phyloP scores from a whole-genome alignment of 64 coral and sea anemone species.

The Hydrozoanthus tunicans region DNA sequence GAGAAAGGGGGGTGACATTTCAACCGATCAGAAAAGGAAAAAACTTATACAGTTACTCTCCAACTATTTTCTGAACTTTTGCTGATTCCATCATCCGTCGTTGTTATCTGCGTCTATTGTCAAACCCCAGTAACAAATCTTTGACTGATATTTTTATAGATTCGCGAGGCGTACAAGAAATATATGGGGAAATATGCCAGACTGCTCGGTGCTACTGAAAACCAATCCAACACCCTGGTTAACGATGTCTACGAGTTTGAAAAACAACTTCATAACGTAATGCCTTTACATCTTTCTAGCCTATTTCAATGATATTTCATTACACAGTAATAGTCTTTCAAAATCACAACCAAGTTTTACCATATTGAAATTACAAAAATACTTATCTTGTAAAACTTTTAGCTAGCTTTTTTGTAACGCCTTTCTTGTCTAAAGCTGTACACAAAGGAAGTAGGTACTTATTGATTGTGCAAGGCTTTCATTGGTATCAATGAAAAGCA shows the following conservation, averaged over 20 bases:
- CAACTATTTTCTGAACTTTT: neutral
- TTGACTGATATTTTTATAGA: neutral
- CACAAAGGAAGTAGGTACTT: too few relatives aligned
- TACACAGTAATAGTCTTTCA: neutral
- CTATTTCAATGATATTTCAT: neutral
- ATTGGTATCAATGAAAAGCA: too few relatives aligned
- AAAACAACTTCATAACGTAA: conserved; percentile 41
- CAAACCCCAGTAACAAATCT: neutral
- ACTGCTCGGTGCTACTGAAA: conserved; percentile 41
- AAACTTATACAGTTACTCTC: too few relatives aligned
- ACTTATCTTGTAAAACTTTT: too few relatives aligned
- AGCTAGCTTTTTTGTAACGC: too few relatives aligned
- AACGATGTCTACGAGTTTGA: conserved; percentile 23
- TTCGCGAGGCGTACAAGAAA: conserved; percentile 18
- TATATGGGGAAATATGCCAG: neutral
- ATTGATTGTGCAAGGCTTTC: too few relatives aligned
- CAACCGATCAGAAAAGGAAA: too few relatives aligned
- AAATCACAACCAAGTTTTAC: neutral
- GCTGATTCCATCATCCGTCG: neutral
- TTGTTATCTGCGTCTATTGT: neutral
- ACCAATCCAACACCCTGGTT: conserved; percentile 2
- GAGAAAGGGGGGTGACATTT: too few relatives aligned
- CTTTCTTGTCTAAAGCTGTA: too few relatives aligned
- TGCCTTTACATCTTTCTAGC: neutral
- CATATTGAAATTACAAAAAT: too few relatives aligned